phyloP scores from a whole-genome alignment of 2,888 invertebrate species.

The Augiades crinisus region DNA sequence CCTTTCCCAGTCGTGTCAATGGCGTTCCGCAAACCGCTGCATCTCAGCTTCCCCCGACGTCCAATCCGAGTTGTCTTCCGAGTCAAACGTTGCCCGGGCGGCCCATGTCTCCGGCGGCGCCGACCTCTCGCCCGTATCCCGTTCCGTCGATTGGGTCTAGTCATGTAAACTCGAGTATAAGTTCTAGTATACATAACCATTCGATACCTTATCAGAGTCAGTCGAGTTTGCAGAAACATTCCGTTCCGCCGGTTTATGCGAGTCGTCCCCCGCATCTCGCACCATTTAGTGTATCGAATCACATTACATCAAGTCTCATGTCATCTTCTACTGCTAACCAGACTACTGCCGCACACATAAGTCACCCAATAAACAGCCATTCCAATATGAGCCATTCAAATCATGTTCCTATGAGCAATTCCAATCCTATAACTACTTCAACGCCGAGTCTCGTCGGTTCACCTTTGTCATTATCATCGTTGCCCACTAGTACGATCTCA shows the following conservation, averaged over 20 bases:
- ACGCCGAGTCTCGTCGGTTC: conserved; percentile 57
- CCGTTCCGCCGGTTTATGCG: conserved; percentile 66
- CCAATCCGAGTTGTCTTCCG: conserved; percentile 68
- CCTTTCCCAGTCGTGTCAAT: conserved; percentile 59
- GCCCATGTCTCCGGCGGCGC: conserved; percentile 61
- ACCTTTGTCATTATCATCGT: conserved; percentile 49
- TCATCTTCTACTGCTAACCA: conserved; percentile 68
- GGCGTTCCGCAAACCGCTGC: conserved; percentile 51
- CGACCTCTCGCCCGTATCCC: conserved; percentile 64
- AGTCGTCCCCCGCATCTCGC: conserved; percentile 68
- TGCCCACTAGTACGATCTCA: conserved; percentile 56
- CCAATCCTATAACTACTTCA: conserved; percentile 51
- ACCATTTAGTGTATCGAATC: conserved; percentile 66
- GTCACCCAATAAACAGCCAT: conserved; percentile 63
- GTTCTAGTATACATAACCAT: conserved; percentile 71
- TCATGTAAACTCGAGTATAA: conserved; percentile 74
- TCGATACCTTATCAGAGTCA: conserved; percentile 71
- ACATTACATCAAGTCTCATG: conserved; percentile 79
- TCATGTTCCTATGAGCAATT: conserved; percentile 52
- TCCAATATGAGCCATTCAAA: conserved; percentile 61
- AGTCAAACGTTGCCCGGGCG: conserved; percentile 62
- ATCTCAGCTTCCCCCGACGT: conserved; percentile 54
- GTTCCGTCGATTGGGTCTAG: conserved; percentile 74
- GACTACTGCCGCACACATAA: conserved; percentile 61
- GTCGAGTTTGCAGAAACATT: conserved; percentile 75